Conservation (phyloP, 2,888 invertebrate species). For the Ryuthela nishihirai region DNA sequence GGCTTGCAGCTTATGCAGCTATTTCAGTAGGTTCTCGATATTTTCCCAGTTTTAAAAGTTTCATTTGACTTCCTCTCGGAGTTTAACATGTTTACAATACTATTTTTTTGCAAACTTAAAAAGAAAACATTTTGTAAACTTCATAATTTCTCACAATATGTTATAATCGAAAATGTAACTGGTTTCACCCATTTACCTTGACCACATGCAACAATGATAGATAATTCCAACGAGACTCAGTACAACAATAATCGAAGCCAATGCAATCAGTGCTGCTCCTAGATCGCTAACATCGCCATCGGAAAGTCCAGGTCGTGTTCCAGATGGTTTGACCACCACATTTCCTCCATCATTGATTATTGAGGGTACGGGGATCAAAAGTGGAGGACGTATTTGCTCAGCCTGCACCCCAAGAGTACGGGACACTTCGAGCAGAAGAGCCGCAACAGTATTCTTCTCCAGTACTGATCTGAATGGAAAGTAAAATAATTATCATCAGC, state of each 20-base stretch:
- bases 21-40: too few species aligned
- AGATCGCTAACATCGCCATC: conserved; percentile 36
- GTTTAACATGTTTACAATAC: too few species aligned
- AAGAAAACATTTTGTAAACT: too few species aligned
- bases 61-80: too few species aligned
- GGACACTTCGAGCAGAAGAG: conserved; percentile 66
- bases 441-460: conserved; percentile 61
- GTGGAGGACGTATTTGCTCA: conserved; percentile 62
- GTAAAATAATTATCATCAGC: too few species aligned
- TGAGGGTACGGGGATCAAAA: conserved; percentile 46
- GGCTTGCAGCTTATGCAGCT: too few species aligned
- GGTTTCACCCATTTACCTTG: too few species aligned
- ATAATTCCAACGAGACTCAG: conserved; percentile 83
- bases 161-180: conserved; percentile 44
- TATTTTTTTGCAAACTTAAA: too few species aligned
- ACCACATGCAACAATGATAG: conserved; percentile 91
- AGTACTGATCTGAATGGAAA: conserved; percentile 57
- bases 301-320: conserved; percentile 1
- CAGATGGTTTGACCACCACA: conserved; percentile 22
- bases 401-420: conserved; percentile 65
- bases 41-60: too few species aligned
- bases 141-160: too few species aligned
- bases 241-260: conserved; percentile 83
- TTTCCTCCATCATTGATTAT: conserved; percentile 9
- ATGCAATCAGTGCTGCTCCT: conserved; percentile 67